Conservation (phyloP, 1,140 invertebrate species). For the Drosophila sp. region DNA sequence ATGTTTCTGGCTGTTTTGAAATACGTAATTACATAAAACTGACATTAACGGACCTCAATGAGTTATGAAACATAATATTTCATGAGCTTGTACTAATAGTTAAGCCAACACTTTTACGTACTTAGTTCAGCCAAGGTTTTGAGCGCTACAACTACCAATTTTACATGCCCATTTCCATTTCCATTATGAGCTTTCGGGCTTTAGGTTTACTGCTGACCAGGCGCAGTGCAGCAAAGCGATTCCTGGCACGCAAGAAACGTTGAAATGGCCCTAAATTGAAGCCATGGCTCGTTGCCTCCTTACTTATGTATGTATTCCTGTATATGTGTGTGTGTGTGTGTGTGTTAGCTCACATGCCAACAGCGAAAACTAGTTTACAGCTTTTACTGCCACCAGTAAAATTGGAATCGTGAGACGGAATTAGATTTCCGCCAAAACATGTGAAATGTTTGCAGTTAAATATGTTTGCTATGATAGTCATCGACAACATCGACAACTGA, state of each 20-base stretch:
- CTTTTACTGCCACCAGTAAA: slow-evolving; percentile 34
- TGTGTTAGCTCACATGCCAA: neutral
- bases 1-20: neutral
- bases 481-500: neutral
- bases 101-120: slow-evolving; percentile 25
- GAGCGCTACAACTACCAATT: slow-evolving; percentile 1
- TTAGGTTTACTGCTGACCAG: slow-evolving; percentile 23
- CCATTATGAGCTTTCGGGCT: slow-evolving; percentile 28
- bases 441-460: neutral
- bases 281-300: neutral
- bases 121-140: neutral
- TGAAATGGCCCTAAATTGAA: slow-evolving; percentile 32
- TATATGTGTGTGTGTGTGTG: neutral
- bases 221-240: slow-evolving; percentile 28
- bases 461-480: neutral
- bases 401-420: slow-evolving; percentile 11
- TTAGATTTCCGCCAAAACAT: slow-evolving; percentile 29
- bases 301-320: neutral
- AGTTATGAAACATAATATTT: slow-evolving; percentile 20
- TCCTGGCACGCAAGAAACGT: slow-evolving; percentile 33
- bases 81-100: slow-evolving; percentile 20
- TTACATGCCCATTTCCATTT: slow-evolving; percentile 11
- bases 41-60: slow-evolving; percentile 7
- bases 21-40: slow-evolving; percentile 7
- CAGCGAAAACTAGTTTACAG: slow-evolving; percentile 12